These are phyloP conservation scores for Caretta caretta DNA, from an alignment of 2,113 vertebrate species.

Conservation along the genomic window DNA sequence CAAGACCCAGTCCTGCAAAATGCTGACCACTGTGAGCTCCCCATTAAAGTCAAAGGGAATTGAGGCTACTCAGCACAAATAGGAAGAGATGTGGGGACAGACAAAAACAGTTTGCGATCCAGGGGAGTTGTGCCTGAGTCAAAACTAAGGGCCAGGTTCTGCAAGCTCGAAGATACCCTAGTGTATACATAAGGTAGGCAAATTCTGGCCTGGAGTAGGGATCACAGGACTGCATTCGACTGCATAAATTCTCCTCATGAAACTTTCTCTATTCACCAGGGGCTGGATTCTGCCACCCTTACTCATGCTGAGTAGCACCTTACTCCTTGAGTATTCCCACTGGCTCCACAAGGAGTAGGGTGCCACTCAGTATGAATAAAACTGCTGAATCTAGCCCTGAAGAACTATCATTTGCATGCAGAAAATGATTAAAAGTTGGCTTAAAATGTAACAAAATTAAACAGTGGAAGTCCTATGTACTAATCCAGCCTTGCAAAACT, in stretches of 20 bases:
- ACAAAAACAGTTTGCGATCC: neutral
- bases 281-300: neutral
- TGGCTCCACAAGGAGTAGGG: neutral
- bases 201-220: neutral
- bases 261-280: neutral
- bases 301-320: neutral
- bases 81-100: neutral
- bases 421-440: neutral
- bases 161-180: neutral
- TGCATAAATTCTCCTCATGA: neutral
- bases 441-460: neutral
- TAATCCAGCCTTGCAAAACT: neutral
- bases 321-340: neutral
- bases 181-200: neutral
- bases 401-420: neutral
- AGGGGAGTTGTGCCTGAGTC: neutral
- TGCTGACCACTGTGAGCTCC: neutral
- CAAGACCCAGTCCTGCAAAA: neutral
- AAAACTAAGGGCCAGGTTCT: neutral
- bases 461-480: neutral
- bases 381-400: neutral
- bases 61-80: neutral
- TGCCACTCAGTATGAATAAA: neutral
- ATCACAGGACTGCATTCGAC: neutral
- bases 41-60: rapidly evolving